These are phyloP conservation scores for Erethizon dorsatum DNA, from an alignment of 2,797 vertebrate genomes.

Conservation along the genomic window DNA sequence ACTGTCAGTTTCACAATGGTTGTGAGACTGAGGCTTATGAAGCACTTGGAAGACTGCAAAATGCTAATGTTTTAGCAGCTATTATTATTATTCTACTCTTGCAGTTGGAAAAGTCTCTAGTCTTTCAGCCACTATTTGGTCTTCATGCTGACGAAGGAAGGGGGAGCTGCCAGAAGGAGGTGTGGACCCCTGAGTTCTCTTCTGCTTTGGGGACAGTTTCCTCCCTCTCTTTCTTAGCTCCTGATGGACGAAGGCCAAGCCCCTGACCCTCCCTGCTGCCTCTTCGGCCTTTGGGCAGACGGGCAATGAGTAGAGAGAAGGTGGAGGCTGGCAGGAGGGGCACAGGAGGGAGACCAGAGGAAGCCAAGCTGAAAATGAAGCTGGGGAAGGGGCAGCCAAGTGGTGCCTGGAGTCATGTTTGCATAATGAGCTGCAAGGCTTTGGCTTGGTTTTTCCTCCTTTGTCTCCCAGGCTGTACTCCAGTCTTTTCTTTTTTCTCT, in stretches of 20 bases:
- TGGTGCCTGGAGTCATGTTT: neutral
- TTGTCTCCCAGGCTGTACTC: slow-evolving; percentile 21
- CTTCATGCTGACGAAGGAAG: neutral
- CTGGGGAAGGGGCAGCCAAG: neutral
- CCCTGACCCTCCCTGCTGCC: neutral
- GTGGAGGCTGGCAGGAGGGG: slow-evolving; percentile 57
- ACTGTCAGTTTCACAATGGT: neutral
- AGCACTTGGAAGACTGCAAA: neutral
- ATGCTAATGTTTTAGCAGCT: neutral
- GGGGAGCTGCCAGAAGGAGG: neutral
- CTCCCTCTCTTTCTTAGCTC: neutral
- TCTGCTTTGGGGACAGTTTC: slow-evolving; percentile 19
- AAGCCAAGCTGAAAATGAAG: slow-evolving; percentile 75
- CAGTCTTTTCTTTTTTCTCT: neutral
- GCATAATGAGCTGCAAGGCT: neutral
- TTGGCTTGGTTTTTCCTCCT: slow-evolving; percentile 6
- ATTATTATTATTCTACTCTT: neutral
- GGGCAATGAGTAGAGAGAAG: neutral
- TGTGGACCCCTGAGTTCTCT: neutral
- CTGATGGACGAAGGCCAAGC: neutral
- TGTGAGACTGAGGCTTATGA: neutral
- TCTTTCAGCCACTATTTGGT: neutral
- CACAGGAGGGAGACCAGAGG: neutral
- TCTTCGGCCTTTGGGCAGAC: neutral
- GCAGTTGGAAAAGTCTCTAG: neutral